Evolutionary conservation across 2,888 invertebrate genomes (phyloP).

Genomic region (Atherix ibis): DNA sequence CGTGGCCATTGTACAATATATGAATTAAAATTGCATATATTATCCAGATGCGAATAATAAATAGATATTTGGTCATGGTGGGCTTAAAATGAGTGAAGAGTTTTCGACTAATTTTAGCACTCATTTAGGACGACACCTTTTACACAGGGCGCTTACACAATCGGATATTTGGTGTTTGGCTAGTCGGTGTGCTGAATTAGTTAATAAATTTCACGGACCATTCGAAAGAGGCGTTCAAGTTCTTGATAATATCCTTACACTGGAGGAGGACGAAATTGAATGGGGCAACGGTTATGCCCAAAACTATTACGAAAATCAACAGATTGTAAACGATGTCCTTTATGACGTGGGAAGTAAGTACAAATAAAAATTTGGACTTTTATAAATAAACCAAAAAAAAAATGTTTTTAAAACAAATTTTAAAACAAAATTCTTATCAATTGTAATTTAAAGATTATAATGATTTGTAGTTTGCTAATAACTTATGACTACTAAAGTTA

Average conservation of each 20-base stretch:
- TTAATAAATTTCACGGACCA: slow-evolving; percentile 32
- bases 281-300: slow-evolving; percentile 19
- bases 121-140: slow-evolving; percentile 39
- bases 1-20: no score
- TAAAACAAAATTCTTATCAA: no score
- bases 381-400: no score
- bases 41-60: no score
- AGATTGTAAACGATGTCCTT: slow-evolving; percentile 14
- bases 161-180: slow-evolving; percentile 44
- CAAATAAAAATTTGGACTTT: not conserved
- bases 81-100: slow-evolving; percentile 29
- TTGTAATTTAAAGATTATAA: no score
- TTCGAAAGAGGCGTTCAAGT: slow-evolving; percentile 36
- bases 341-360: slow-evolving; percentile 4
- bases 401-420: no score
- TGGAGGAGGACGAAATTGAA: slow-evolving; percentile 32
- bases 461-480: no score
- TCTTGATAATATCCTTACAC: slow-evolving; percentile 50
- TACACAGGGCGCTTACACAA: slow-evolving; percentile 47
- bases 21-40: no score
- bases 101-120: slow-evolving; percentile 30
- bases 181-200: slow-evolving; percentile 43
- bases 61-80: not conserved
- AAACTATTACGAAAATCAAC: slow-evolving; percentile 16
- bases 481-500: no score